Percentiles rank a stretch among this genome's conserved stretches.
phyloP scores from a whole-genome alignment of 2,113 vertebrate genomes.

The Aldabrachelys gigantea region DNA sequence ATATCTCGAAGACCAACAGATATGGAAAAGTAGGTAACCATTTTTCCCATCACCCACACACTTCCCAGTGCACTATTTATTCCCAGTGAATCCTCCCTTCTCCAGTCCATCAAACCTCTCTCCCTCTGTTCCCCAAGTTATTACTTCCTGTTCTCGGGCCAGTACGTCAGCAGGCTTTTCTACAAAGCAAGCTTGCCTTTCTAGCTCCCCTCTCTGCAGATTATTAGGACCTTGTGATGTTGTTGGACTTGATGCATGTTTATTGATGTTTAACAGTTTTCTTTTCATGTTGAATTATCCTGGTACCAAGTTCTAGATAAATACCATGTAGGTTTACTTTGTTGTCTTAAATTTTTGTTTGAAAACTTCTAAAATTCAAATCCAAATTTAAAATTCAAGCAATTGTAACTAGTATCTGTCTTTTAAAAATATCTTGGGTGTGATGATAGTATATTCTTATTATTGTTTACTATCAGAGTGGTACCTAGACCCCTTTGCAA shows the following conservation, averaged over 20 bases:
- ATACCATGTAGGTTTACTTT: neutral
- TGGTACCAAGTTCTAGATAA: neutral
- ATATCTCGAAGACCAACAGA: neutral
- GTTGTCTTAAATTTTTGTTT: neutral
- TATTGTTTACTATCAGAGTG: neutral
- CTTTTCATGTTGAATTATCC: neutral
- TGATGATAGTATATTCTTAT: neutral
- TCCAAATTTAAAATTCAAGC: neutral
- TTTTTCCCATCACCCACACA: neutral
- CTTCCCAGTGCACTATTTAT: neutral
- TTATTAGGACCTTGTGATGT: neutral
- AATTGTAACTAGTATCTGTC: neutral
- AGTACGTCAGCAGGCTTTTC: neutral
- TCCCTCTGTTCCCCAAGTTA: neutral
- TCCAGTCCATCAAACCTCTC: neutral
- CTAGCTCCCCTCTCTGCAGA: rapidly evolving
- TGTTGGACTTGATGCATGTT: neutral
- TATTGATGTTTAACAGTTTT: neutral
- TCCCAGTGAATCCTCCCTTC: neutral
- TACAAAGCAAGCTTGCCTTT: neutral
- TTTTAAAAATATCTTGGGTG: neutral
- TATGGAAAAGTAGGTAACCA: neutral
- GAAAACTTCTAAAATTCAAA: neutral
- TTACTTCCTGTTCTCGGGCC: neutral
- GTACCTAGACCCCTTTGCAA: neutral